These are phyloP conservation scores for Corythornis leucogaster DNA, from an alignment of 2,797 vertebrate genomes.

Conservation along the genomic window DNA sequence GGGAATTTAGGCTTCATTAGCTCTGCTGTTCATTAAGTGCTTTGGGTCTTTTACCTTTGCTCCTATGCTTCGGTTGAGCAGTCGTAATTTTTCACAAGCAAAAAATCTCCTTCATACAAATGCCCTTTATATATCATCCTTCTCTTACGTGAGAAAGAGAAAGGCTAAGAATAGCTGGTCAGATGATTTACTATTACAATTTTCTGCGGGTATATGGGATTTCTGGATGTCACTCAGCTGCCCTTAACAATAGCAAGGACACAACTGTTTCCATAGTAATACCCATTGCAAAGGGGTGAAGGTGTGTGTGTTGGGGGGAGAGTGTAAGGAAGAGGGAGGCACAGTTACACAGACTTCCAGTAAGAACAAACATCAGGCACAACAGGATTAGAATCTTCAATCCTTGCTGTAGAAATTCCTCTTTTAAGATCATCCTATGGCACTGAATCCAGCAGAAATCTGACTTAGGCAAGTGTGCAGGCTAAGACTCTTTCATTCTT, in stretches of 20 bases:
- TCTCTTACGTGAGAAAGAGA: slow-evolving; percentile 44
- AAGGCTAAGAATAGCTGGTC: slow-evolving; percentile 65
- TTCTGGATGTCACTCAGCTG: slow-evolving; percentile 65
- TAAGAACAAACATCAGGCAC: slow-evolving; percentile 34
- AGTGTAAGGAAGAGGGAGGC: slow-evolving; percentile 25
- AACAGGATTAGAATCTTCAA: not conserved
- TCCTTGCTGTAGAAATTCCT: not conserved
- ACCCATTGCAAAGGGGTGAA: slow-evolving; percentile 54
- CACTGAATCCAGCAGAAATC: slow-evolving; percentile 7
- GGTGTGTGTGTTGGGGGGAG: slow-evolving; percentile 43
- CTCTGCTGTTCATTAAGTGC: slow-evolving; percentile 36
- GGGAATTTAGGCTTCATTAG: slow-evolving; percentile 59
- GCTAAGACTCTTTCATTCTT: not conserved
- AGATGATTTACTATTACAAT: slow-evolving; percentile 74
- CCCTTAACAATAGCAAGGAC: slow-evolving; percentile 64
- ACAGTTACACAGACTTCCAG: slow-evolving; percentile 16
- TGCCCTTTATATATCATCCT: slow-evolving; percentile 46
- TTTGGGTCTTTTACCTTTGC: slow-evolving; percentile 55
- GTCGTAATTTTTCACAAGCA: slow-evolving; percentile 3
- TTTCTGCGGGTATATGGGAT: slow-evolving; percentile 61
- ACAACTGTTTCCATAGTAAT: slow-evolving; percentile 72
- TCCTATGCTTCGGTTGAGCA: not conserved
- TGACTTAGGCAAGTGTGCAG: not conserved
- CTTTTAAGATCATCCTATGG: slow-evolving; percentile 22
- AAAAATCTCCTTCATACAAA: slow-evolving; percentile 40